A percentile compares a stretch with the other conserved stretches of the same genome.
Evolutionary conservation across 2,888 invertebrate species (phyloP).

Genomic region (Lapara coniferarum): DNA sequence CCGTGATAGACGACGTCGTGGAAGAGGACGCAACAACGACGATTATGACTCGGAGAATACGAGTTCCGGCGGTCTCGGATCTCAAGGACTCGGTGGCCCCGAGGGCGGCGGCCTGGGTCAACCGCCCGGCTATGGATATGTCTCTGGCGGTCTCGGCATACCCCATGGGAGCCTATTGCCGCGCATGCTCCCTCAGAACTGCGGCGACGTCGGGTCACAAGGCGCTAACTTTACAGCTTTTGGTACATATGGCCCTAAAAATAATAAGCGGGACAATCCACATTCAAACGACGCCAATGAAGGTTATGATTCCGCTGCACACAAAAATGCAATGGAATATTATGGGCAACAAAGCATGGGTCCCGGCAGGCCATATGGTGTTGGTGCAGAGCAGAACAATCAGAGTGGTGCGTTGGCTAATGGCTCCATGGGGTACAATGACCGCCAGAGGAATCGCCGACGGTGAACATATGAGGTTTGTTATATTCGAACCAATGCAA

Average conservation of each 20-base stretch:
- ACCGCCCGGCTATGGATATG: slow-evolving; percentile 51
- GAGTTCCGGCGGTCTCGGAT: slow-evolving; percentile 60
- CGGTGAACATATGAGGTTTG: slow-evolving; percentile 81
- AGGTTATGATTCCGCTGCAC: slow-evolving; percentile 48
- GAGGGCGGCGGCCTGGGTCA: slow-evolving; percentile 59
- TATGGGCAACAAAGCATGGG: slow-evolving; percentile 68
- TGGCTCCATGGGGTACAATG: slow-evolving; percentile 80
- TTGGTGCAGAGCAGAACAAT: slow-evolving; percentile 56
- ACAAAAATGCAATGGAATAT: slow-evolving; percentile 56
- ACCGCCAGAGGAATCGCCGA: slow-evolving; percentile 82
- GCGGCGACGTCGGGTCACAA: slow-evolving; percentile 60
- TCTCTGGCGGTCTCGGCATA: slow-evolving; percentile 75
- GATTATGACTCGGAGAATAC: slow-evolving; percentile 55
- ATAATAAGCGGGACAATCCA: slow-evolving; percentile 50
- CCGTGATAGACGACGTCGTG: slow-evolving; percentile 72
- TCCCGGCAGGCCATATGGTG: slow-evolving; percentile 64
- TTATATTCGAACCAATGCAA: slow-evolving; percentile 78
- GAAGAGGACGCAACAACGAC: slow-evolving; percentile 72
- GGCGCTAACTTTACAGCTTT: slow-evolving; percentile 78
- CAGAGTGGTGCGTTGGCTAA: slow-evolving; percentile 66
- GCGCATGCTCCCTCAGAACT: slow-evolving; percentile 73
- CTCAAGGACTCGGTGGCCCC: slow-evolving; percentile 52
- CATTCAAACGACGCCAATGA: slow-evolving; percentile 50
- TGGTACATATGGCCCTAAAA: slow-evolving; percentile 71
- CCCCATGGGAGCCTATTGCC: slow-evolving; percentile 77